Conservation (phyloP, 1,140 invertebrate species). For the Drosophila pruinosa region DNA sequence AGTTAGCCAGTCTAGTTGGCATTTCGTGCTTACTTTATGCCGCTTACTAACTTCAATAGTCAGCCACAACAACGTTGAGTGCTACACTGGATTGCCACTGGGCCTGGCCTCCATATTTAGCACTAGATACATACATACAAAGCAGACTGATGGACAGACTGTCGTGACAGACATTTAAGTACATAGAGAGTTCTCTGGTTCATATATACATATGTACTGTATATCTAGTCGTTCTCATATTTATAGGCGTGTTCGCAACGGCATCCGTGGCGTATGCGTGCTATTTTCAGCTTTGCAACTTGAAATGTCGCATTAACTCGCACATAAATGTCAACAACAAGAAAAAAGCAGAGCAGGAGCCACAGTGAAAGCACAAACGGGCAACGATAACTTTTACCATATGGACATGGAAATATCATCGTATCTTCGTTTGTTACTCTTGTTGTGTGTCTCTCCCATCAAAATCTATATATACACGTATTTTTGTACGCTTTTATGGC, state of each 20-base stretch:
- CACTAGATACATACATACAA: slow-evolving; percentile 17
- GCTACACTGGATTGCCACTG: too few relatives aligned
- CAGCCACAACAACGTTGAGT: not conserved
- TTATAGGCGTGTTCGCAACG: slow-evolving; percentile 41
- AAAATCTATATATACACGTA: not conserved
- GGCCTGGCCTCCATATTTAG: slow-evolving; percentile 44
- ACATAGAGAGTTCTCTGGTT: not conserved
- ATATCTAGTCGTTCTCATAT: slow-evolving; percentile 23
- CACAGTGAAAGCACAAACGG: not conserved
- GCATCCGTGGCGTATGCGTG: slow-evolving; percentile 78
- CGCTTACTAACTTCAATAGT: slow-evolving; percentile 71
- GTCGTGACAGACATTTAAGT: not conserved
- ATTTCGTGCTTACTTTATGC: slow-evolving; percentile 79
- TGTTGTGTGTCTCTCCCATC: too few relatives aligned
- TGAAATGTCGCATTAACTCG: slow-evolving; percentile 58
- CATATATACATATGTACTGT: slow-evolving; percentile 24
- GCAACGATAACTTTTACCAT: not conserved
- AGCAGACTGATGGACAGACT: too few relatives aligned
- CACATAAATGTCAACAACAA: slow-evolving; percentile 45
- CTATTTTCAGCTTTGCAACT: slow-evolving; percentile 69
- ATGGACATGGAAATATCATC: not conserved
- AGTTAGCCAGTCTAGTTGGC: slow-evolving; percentile 75
- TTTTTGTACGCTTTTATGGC: slow-evolving; percentile 18
- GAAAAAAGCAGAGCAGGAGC: not conserved
- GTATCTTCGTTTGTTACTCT: too few relatives aligned